phyloP scores from a whole-genome alignment of 2,888 invertebrate genomes.

The Epinotia brunnichana region DNA sequence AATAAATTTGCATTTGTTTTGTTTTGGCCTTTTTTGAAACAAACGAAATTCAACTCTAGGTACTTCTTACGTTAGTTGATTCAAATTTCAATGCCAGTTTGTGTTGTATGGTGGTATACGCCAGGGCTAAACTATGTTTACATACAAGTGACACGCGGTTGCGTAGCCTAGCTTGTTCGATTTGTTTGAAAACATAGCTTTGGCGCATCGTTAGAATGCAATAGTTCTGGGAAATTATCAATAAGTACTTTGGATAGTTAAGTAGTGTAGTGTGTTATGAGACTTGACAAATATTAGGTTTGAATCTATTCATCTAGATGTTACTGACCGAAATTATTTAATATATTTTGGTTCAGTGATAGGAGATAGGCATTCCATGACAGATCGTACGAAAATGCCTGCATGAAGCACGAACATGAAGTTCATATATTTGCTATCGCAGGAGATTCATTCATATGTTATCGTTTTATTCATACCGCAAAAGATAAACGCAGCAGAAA shows the following conservation, averaged over 20 bases:
- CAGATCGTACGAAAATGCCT: too few species aligned
- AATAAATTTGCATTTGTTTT: too few species aligned
- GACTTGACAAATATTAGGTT: too few species aligned
- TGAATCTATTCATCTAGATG: background rate
- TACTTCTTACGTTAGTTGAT: too few species aligned
- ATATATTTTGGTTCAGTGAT: background rate
- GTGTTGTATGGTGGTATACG: too few species aligned
- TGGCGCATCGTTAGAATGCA: background rate
- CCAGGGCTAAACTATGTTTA: background rate
- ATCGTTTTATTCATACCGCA: constrained; percentile 9
- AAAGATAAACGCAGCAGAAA: background rate
- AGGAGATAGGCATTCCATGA: too few species aligned
- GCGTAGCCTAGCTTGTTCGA: background rate
- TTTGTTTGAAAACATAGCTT: background rate
- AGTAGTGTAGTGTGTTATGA: too few species aligned
- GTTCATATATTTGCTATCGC: background rate
- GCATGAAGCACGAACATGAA: too few species aligned
- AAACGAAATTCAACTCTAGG: too few species aligned
- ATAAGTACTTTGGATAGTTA: background rate
- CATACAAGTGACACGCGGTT: background rate
- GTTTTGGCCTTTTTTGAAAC: too few species aligned
- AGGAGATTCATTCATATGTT: background rate
- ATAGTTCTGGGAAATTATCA: background rate
- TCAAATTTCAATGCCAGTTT: too few species aligned
- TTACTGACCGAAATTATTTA: background rate